Percentiles rank a stretch among this genome's conserved stretches.
Evolutionary conservation across 2,113 vertebrate species (phyloP).

Genomic region (pig (Sus scrofa)): DNA sequence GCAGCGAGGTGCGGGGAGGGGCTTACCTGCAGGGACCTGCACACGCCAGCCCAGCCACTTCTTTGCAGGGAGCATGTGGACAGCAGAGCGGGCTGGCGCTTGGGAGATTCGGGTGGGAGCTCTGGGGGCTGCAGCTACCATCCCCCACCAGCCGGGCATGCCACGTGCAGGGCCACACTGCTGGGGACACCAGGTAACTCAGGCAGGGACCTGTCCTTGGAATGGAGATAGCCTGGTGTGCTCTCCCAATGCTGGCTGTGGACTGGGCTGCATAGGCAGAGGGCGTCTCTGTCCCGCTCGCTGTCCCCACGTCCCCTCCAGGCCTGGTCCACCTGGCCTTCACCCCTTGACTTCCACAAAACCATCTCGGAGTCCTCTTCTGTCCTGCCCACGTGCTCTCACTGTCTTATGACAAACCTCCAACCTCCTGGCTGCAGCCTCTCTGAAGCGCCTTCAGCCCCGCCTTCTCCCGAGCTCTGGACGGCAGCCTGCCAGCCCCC

Average conservation of each 20-base stretch:
- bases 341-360: accelerated
- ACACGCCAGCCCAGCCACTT: too few relatives aligned
- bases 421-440: accelerated
- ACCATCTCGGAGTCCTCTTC: not conserved
- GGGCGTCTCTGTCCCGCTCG: accelerated
- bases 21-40: not conserved
- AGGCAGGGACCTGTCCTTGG: too few relatives aligned
- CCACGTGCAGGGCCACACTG: accelerated
- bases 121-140: not conserved
- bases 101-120: not conserved
- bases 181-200: accelerated
- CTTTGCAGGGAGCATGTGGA: not conserved
- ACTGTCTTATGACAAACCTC: not conserved
- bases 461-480: not conserved
- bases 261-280: accelerated
- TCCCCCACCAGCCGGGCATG: accelerated
- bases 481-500: not conserved
- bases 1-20: not conserved
- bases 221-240: accelerated
- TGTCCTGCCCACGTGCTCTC: not conserved
- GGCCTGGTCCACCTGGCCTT: not conserved
- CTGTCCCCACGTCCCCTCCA: accelerated
- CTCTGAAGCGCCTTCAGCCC: too few relatives aligned
- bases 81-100: not conserved
- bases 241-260: too few relatives aligned